A percentile compares a stretch with the other conserved stretches of the same genome.
Conservation (phyloP, 1,140 invertebrate genomes). For the Rhopalosiphum padi region DNA sequence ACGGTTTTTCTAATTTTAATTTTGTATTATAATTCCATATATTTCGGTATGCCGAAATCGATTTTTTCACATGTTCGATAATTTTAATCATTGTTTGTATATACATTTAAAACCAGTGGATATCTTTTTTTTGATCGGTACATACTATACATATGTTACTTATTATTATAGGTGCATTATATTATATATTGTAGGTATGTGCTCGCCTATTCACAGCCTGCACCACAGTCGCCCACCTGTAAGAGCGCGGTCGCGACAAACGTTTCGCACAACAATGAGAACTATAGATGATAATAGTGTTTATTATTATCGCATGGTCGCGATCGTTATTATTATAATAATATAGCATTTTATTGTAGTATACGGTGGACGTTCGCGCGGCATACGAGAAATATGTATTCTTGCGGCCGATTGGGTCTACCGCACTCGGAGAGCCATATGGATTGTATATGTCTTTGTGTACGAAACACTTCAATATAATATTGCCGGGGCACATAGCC, state of each 20-base stretch:
- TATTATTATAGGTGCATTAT: neutral
- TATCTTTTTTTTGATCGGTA: neutral
- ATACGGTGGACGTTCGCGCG: neutral
- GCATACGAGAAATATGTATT: neutral
- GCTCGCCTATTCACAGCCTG: neutral
- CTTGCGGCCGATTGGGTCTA: neutral
- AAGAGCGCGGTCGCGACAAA: neutral
- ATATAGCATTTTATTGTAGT: neutral
- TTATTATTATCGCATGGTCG: neutral
- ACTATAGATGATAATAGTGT: neutral
- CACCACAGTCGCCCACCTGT: neutral
- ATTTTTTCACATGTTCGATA: neutral
- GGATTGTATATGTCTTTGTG: neutral
- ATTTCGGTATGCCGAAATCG: neutral
- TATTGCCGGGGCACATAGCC: neutral
- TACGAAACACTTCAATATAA: neutral
- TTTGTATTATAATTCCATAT: too few relatives aligned
- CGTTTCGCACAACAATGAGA: neutral
- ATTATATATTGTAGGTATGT: neutral
- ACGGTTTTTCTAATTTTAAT: too few relatives aligned
- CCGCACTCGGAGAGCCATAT: neutral
- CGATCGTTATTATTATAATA: neutral
- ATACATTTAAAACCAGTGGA: neutral
- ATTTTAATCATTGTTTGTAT: neutral
- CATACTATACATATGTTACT: neutral